These are phyloP conservation scores for Aplocera efformata DNA, from an alignment of 2,888 invertebrate genomes.

Conservation along the genomic window DNA sequence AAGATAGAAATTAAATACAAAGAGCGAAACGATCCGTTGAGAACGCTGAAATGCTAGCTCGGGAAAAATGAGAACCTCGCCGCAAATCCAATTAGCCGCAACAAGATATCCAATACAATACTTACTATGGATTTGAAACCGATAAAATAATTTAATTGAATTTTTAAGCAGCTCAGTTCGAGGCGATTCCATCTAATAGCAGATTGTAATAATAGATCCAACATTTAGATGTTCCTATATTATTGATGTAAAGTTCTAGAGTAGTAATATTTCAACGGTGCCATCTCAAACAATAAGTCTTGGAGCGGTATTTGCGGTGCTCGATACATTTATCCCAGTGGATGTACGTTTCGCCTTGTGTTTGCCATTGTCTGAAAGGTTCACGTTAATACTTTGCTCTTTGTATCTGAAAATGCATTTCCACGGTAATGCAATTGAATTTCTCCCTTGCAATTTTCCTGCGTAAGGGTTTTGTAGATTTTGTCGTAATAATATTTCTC, in stretches of 20 bases:
- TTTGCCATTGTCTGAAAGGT: slow-evolving; percentile 71
- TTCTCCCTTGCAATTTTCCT: slow-evolving; percentile 35
- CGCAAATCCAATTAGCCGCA: slow-evolving; percentile 66
- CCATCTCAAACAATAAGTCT: slow-evolving; percentile 67
- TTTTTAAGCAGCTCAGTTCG: slow-evolving; percentile 34
- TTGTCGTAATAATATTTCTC: slow-evolving; percentile 28
- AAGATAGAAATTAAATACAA: slow-evolving; percentile 66
- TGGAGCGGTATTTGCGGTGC: slow-evolving; percentile 55
- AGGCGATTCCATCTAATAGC: slow-evolving; percentile 17
- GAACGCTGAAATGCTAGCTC: slow-evolving; percentile 37
- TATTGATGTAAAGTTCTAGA: slow-evolving; percentile 33
- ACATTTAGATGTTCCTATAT: slow-evolving; percentile 35
- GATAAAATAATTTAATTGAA: slow-evolving; percentile 52
- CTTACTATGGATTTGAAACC: slow-evolving; percentile 48
- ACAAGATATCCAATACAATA: slow-evolving; percentile 62
- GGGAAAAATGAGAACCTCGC: slow-evolving; percentile 54
- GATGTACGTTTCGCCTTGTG: slow-evolving; percentile 52
- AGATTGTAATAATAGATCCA: slow-evolving; percentile 20
- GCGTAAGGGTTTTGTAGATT: slow-evolving; percentile 26
- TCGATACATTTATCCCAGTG: slow-evolving; percentile 65
- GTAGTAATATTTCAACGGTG: slow-evolving; percentile 58
- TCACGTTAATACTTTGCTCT: slow-evolving; percentile 56
- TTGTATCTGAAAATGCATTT: slow-evolving; percentile 57
- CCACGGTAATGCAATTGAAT: slow-evolving; percentile 49
- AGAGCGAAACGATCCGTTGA: slow-evolving; percentile 41